Conservation (phyloP, 2,888 invertebrate genomes). For the Sarcophaga variegata region DNA sequence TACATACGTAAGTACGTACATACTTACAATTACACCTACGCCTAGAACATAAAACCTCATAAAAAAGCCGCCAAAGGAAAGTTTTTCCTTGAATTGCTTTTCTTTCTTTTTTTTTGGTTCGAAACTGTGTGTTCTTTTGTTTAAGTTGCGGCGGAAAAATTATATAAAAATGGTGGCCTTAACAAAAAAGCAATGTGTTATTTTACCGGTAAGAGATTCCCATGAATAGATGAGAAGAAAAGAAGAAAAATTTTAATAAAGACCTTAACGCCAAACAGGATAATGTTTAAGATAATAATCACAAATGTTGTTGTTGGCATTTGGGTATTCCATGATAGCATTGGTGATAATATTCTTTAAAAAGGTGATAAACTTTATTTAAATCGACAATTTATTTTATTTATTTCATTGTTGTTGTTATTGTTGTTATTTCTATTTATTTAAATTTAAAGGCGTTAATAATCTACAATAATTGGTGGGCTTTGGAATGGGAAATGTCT, state of each 20-base stretch:
- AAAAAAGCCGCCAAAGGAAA: conserved; percentile 32
- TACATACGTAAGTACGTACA: neutral
- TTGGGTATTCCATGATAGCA: conserved; percentile 5
- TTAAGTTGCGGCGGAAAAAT: conserved; percentile 18
- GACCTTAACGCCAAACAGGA: neutral
- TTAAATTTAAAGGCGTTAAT: conserved; percentile 51
- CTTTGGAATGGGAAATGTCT: neutral
- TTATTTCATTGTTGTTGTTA: conserved; percentile 5
- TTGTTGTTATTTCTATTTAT: conserved; percentile 2
- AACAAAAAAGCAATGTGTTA: conserved; percentile 21
- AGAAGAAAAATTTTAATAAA: conserved; percentile 2
- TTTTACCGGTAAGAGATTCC: neutral
- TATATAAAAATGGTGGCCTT: conserved; percentile 31
- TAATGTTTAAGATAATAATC: neutral
- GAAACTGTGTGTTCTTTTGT: too few relatives aligned
- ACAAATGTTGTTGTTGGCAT: neutral
- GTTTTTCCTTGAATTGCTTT: neutral
- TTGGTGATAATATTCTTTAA: conserved; percentile 49
- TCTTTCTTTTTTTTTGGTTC: neutral
- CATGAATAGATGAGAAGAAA: neutral
- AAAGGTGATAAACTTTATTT: conserved; percentile 63
- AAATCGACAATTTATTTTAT: conserved; percentile 48
- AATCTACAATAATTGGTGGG: conserved; percentile 27
- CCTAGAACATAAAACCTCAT: neutral
- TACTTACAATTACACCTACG: neutral